Conservation (phyloP, 2,113 vertebrate species). For the Nycticebus coucang region DNA sequence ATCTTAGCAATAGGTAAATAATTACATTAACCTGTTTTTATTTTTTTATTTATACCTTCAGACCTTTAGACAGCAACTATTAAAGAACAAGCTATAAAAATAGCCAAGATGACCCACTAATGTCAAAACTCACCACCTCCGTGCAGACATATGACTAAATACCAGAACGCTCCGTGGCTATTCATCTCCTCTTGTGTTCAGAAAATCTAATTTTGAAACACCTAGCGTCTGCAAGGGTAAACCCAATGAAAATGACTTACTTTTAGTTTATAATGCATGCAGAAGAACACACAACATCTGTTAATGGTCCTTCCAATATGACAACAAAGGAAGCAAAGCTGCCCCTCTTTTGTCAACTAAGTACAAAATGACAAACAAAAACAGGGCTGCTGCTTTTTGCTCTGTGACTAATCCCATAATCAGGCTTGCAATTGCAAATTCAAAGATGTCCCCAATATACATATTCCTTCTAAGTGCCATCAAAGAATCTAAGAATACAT, state of each 20-base stretch:
- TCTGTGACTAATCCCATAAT: conserved; percentile 13
- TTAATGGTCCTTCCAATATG: background rate
- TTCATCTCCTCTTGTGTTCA: conserved; percentile 28
- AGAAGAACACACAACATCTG: conserved; percentile 12
- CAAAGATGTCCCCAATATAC: conserved; percentile 5
- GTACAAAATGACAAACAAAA: conserved; percentile 36
- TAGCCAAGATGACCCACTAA: conserved; percentile 45
- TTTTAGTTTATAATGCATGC: conserved; percentile 29
- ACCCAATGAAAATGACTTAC: conserved; percentile 20
- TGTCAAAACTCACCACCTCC: conserved; percentile 32
- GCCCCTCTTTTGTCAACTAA: conserved; percentile 44
- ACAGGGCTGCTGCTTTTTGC: background rate
- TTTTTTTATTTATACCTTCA: conserved; percentile 16
- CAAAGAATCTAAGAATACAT: background rate
- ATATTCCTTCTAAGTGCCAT: conserved; percentile 4
- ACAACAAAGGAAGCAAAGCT: conserved; percentile 40
- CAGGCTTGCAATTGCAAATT: background rate
- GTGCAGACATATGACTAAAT: conserved; percentile 20
- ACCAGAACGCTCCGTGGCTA: background rate
- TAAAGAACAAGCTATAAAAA: conserved; percentile 48
- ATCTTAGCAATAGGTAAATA: conserved; percentile 22
- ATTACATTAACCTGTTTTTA: background rate
- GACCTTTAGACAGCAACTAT: conserved; percentile 1
- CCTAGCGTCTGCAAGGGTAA: conserved; percentile 1
- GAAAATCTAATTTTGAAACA: conserved; percentile 66